These are phyloP conservation scores for Leptatherina wallacei DNA, from an alignment of 2,797 vertebrate genomes.

Conservation along the genomic window DNA sequence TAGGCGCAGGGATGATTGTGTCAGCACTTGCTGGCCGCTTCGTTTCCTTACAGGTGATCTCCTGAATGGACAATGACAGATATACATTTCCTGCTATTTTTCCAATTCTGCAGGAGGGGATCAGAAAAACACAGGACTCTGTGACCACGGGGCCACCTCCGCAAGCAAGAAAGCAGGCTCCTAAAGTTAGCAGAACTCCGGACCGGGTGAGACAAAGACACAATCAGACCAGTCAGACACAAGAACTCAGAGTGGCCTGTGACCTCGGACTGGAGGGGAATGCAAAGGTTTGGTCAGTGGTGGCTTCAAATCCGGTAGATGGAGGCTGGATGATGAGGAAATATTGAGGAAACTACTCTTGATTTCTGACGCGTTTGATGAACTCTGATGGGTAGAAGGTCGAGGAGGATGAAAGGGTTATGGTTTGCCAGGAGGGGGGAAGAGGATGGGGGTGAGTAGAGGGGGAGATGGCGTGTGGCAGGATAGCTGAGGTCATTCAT, in stretches of 20 bases:
- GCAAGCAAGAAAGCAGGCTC: constrained; percentile 43
- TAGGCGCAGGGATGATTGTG: constrained; percentile 83
- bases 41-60: constrained; percentile 86
- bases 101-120: constrained; percentile 70
- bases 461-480: constrained; percentile 68
- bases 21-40: constrained; percentile 82
- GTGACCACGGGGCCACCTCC: constrained; percentile 66
- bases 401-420: constrained; percentile 72
- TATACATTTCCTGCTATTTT: constrained; percentile 85
- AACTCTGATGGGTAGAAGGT: constrained; percentile 75
- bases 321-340: constrained; percentile 63
- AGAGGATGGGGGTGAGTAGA: constrained; percentile 2
- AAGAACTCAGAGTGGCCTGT: constrained; percentile 58
- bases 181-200: constrained; percentile 59
- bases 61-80: constrained; percentile 85
- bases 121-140: constrained; percentile 73
- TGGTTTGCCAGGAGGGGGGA: constrained; percentile 35
- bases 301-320: constrained; percentile 52
- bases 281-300: constrained; percentile 32
- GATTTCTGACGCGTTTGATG: constrained; percentile 81
- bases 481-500: constrained; percentile 70
- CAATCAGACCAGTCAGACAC: constrained; percentile 48
- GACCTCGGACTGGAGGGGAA: constrained; percentile 54
- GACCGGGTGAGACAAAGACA: constrained; percentile 63
- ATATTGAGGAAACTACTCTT: constrained; percentile 78